These are phyloP conservation scores for Diplodus puntazzo DNA, from an alignment of 2,797 vertebrate species.

Conservation along the genomic window DNA sequence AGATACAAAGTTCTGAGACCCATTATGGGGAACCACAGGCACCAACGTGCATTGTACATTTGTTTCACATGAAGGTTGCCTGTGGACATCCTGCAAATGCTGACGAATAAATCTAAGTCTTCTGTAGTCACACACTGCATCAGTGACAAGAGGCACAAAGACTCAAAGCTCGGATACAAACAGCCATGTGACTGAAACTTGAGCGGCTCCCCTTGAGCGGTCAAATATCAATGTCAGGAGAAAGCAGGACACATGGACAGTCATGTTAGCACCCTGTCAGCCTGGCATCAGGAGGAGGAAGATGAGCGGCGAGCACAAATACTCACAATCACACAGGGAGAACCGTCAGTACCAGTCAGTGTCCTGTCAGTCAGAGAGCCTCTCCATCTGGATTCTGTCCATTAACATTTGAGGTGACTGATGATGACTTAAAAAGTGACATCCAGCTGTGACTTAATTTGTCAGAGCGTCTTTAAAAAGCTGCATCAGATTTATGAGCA, in stretches of 20 bases:
- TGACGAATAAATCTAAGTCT: neutral
- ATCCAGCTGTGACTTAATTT: neutral
- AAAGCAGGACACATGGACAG: conserved; percentile 63
- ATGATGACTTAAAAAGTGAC: conserved; percentile 9
- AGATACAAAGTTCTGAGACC: neutral
- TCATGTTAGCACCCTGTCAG: conserved; percentile 73
- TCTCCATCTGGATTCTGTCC: conserved; percentile 15
- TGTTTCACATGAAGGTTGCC: neutral
- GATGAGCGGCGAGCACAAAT: conserved; percentile 25
- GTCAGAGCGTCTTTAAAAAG: conserved; percentile 1
- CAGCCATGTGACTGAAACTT: conserved; percentile 56
- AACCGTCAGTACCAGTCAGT: conserved; percentile 57
- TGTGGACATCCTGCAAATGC: neutral
- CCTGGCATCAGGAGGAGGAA: conserved; percentile 30
- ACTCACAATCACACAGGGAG: conserved; percentile 25
- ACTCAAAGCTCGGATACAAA: neutral
- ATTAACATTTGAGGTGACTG: conserved; percentile 18
- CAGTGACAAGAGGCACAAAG: conserved; percentile 28
- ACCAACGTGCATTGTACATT: neutral
- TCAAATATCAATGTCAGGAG: conserved; percentile 58
- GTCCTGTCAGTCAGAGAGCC: conserved; percentile 46
- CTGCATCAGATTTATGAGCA: conserved; percentile 11
- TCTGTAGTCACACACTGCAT: conserved; percentile 5
- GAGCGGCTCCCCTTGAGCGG: conserved; percentile 57
- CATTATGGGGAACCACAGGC: neutral